Base-by-base conservation (phyloP, 2,113 vertebrate species). In the Stercorarius parasiticus region DNA sequence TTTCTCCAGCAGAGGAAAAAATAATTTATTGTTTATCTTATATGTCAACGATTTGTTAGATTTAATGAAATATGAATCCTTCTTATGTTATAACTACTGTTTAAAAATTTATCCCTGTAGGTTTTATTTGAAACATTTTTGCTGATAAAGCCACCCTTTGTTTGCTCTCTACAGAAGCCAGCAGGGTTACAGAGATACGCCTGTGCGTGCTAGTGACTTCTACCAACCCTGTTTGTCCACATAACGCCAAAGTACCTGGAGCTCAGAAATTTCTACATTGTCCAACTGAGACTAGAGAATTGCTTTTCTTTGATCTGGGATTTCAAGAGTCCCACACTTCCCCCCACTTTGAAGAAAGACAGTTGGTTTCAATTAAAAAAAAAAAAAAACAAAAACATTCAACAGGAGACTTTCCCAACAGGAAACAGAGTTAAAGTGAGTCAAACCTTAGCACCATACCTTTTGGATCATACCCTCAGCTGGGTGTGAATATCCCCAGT, bases 231-330 rank as follows among this genome's bases (percentile, higher is more conserved):
- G 7, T 42, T 69, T 42, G 32, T 61, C 90, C 64, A 84, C 25
- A 21, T 50, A 78, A 71, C 22, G 52, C 42, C 59, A 45, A 64
- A 81, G 55, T 88, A 96, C 81, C 92, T 79, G 80, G 34, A 91
- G 65, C 56, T 74, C 69, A 85, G 62, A 95, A 94, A 82, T 67
- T 81, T 22, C 26, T 3, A 72, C 49, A 45, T 49, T 74, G 47
- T 84, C 77, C 77, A 89, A 47, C 72, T 74, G 91, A 53, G 49
- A 85, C 36, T 49, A 59, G 27, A 92, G 27, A 66, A 95, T n/a
- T 84, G 25, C 15, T 74, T 86, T 84, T 65, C 88, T 94, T 93
- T 93, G 86, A 92, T 88, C 80, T 93, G 52, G 47, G 50, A 86
- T 89, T 86, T 91, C 83, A 86, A 64, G 74, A 91, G n/a, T 89